A percentile compares a stretch with the other conserved stretches of the same genome.
These are phyloP conservation scores for Leucosticte australis DNA, from an alignment of 2,113 vertebrate species.

Conservation along the genomic window DNA sequence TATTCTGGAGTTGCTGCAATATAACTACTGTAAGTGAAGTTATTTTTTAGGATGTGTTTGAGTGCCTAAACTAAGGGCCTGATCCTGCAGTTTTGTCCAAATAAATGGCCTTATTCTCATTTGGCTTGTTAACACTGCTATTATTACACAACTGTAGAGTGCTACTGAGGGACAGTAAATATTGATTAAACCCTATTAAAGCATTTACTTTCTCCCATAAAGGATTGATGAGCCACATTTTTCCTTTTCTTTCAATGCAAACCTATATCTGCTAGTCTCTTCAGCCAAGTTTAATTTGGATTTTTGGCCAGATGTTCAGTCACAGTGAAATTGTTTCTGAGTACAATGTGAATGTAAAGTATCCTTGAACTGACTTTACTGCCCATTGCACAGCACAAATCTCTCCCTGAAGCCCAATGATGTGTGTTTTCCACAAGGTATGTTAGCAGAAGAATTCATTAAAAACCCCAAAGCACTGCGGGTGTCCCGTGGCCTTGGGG, in stretches of 20 bases:
- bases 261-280: background rate
- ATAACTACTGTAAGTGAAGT: background rate
- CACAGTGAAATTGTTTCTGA: background rate
- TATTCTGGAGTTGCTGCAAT: background rate
- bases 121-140: background rate
- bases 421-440: background rate
- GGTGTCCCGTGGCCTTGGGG: background rate
- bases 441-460: background rate
- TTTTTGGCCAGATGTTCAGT: background rate
- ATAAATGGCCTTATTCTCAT: background rate
- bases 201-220: background rate
- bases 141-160: background rate
- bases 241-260: background rate
- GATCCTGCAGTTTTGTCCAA: background rate
- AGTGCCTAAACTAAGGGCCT: background rate
- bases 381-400: background rate
- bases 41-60: background rate
- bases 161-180: background rate
- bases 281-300: background rate
- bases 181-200: background rate
- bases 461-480: accelerated
- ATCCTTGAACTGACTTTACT: background rate
- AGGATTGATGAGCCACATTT: background rate
- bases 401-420: background rate
- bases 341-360: background rate